Percentiles rank a stretch among this genome's conserved stretches.
These are phyloP conservation scores for Drosophila anomelani DNA, from an alignment of 2,888 invertebrate genomes.

Conservation along the genomic window DNA sequence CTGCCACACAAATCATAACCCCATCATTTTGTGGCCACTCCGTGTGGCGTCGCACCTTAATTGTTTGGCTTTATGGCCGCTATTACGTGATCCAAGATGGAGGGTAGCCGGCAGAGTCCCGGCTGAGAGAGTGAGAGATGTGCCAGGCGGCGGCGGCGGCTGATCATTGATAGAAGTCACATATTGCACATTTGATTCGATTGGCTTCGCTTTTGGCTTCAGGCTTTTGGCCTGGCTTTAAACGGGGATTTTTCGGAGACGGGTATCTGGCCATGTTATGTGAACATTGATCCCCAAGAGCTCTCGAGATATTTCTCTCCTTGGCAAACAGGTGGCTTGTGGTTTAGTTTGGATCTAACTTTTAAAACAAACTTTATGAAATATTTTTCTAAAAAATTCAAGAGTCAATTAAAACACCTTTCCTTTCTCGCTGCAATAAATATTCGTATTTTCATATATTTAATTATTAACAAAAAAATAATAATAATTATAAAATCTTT, in stretches of 20 bases:
- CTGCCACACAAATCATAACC: conserved; percentile 48
- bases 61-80: conserved; percentile 71
- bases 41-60: conserved; percentile 49
- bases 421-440: conserved; percentile 33
- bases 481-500: neutral
- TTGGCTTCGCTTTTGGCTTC: conserved; percentile 41
- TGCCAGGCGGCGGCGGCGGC: conserved; percentile 6
- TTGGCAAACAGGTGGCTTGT: neutral
- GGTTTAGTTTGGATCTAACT: neutral
- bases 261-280: conserved; percentile 19
- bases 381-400: too few species aligned
- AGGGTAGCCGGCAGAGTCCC: neutral
- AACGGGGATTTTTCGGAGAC: conserved; percentile 14
- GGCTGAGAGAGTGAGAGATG: neutral
- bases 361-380: too few species aligned
- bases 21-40: conserved; percentile 39
- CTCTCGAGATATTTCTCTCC: neutral
- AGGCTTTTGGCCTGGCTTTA: conserved; percentile 26
- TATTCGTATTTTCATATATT: conserved; percentile 29
- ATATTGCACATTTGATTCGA: conserved; percentile 49
- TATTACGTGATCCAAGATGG: conserved; percentile 68
- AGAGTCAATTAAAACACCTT: conserved; percentile 2
- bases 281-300: conserved; percentile 5
- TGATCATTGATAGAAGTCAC: conserved; percentile 48
- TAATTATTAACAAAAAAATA: conserved; percentile 1